Evolutionary conservation across 2,888 invertebrate species (phyloP), one percentile per base, ranked within the genome.

Genomic region (Yponomeuta cagnagella): DNA sequence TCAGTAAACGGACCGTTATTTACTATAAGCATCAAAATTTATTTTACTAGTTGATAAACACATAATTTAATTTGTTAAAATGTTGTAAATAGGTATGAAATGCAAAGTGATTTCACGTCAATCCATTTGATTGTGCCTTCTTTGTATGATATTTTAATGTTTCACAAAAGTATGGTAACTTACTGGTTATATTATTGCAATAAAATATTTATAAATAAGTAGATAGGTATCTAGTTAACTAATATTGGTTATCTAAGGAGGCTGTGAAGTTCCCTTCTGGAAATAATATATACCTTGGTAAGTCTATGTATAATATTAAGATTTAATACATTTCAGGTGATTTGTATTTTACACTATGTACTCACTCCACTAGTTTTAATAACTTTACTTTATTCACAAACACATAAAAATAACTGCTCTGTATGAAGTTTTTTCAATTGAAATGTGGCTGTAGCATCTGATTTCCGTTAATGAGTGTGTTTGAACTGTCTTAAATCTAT

Each of bases 201-300:
- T 1, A 43, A 43, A 43, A 8, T 43, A 43, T 43, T 43, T 43
- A 43, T 43, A 43, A 43, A 43, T 43, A 43, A 43, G 43, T 43
- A 43, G 43, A 43, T 43, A 43, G 43, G 43, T 8, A 43, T 43
- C 43, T 43, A 43, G 43, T 43, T 43, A 43, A 43, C 43, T 43
- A 43, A 5, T 58, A 58, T 2, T 15, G 52, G 52, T 58, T 58
- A 58, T 58, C 52, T 58, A 58, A 58, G 52, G 12, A 58, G 52
- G 52, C 52, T 58, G 52, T 58, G 52, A 58, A 58, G 52, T 58
- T 58, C 52, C 52, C 52, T 58, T 58, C 52, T 58, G 52, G 52
- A 58, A 58, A 58, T 58, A 58, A 12, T 15, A 58, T 58, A 12
- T 58, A 58, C 52, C 15, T 58, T 12, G 3, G 52, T 58, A 58